Evolutionary conservation across 35 echinoderm and acorn worm genomes (phyloP).

Genomic region (Ophiothrix spiculata): DNA sequence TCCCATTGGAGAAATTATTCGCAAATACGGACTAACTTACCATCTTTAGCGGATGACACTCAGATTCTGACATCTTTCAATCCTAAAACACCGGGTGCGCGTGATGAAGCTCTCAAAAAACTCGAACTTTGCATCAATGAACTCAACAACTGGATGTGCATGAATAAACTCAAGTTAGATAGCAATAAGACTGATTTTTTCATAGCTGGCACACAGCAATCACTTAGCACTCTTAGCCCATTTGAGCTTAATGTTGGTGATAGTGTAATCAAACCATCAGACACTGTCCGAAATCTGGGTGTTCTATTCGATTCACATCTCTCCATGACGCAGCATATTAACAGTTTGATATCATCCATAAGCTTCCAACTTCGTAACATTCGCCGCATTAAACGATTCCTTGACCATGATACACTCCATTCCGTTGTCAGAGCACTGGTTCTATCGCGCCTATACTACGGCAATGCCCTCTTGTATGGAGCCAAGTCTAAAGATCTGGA

Average conservation of each 20-base stretch:
- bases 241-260: constrained; percentile 4
- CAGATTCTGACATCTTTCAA: too few species aligned
- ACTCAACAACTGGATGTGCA: neutral
- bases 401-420: constrained; percentile 2
- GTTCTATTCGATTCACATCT: neutral
- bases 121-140: neutral
- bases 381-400: neutral
- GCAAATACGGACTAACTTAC: too few species aligned
- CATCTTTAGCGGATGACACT: too few species aligned
- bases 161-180: neutral
- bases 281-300: neutral
- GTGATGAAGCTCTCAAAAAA: neutral
- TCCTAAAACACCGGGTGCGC: neutral
- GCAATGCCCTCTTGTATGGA: neutral
- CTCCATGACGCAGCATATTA: neutral
- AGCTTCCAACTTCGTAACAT: neutral
- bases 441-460: neutral
- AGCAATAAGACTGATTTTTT: neutral
- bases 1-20: too few species aligned
- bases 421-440: neutral
- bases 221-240: constrained; percentile 1
- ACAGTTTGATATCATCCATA: constrained; percentile 8
- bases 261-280: neutral
- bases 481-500: constrained; percentile 11
- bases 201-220: neutral